Conservation (phyloP, 2,113 vertebrate genomes). For the Copsychus sechellarum region DNA sequence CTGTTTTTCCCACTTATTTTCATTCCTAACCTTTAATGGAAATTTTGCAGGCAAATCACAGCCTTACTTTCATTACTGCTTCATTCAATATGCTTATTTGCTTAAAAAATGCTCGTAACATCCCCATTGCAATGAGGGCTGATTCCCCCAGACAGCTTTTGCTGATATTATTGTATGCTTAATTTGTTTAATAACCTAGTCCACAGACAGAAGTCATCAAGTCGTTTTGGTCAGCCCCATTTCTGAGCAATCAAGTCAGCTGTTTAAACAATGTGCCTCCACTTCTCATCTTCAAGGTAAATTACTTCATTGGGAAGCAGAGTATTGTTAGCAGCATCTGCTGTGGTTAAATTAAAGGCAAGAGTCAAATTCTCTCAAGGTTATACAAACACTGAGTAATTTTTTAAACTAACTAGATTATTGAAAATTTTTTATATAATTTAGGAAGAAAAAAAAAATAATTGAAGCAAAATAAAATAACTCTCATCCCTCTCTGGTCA, state of each 20-base stretch:
- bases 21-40: neutral
- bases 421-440: neutral
- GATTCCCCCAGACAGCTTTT: neutral
- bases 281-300: constrained; percentile 38
- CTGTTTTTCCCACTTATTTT: neutral
- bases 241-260: constrained; percentile 23
- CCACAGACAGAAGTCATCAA: neutral
- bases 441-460: neutral
- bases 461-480: neutral
- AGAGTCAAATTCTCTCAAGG: neutral
- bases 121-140: neutral
- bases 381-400: neutral
- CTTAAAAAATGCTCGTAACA: neutral
- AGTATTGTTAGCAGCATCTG: neutral
- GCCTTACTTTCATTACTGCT: neutral
- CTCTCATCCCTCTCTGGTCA: neutral
- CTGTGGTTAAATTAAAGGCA: neutral
- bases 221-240: constrained; percentile 1
- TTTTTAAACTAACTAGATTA: neutral
- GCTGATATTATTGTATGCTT: neutral
- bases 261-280: constrained; percentile 3
- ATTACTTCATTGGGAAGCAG: neutral
- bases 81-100: neutral
- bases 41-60: neutral
- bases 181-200: neutral